Conservation (phyloP, 2,113 vertebrate species). For the Xyliphius kryptos region DNA sequence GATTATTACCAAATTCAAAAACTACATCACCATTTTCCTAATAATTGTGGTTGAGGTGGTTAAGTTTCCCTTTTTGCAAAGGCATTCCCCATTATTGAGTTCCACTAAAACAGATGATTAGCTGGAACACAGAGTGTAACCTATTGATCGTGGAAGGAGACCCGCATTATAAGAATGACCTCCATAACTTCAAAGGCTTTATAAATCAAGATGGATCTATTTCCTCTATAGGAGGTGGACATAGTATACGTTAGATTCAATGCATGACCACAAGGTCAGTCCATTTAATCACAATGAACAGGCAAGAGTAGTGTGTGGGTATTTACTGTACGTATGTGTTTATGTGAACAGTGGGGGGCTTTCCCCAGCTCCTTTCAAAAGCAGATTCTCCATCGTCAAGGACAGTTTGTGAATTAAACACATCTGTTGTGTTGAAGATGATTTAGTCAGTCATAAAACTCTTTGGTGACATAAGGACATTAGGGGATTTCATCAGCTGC, state of each 20-base stretch:
- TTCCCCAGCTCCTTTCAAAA: slow-evolving; percentile 2
- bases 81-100: too few relatives aligned
- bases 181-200: background rate
- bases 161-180: slow-evolving; percentile 13
- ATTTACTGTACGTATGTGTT: too few relatives aligned
- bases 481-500: background rate
- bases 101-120: background rate
- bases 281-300: background rate
- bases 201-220: slow-evolving; percentile 12
- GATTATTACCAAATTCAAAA: too few relatives aligned
- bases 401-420: slow-evolving; percentile 4
- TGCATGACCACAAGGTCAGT: background rate
- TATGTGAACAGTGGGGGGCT: background rate
- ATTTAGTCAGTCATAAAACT: background rate
- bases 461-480: background rate
- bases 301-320: too few relatives aligned
- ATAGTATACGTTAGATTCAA: too few relatives aligned
- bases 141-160: slow-evolving; percentile 1
- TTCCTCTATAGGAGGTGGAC: background rate
- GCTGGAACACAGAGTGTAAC: background rate
- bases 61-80: too few relatives aligned
- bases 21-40: slow-evolving; percentile 3
- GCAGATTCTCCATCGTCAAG: slow-evolving; percentile 25
- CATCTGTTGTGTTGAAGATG: background rate
- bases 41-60: too few relatives aligned